phyloP scores from a whole-genome alignment of 2,113 vertebrate species.

The Entelurus aequoreus region DNA sequence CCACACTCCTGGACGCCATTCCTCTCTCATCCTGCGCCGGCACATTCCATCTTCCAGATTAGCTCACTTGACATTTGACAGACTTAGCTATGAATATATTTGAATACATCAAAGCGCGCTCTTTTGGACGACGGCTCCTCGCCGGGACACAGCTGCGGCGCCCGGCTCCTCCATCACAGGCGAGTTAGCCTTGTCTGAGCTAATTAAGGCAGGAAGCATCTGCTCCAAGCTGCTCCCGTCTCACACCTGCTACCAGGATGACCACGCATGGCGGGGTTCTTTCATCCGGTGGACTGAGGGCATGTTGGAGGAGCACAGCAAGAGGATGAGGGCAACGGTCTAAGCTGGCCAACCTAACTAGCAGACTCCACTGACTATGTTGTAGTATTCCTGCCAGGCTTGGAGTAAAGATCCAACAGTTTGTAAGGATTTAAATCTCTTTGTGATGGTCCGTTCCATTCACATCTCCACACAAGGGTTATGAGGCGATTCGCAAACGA shows the following conservation, averaged over 20 bases:
- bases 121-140: constrained; percentile 38
- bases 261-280: neutral
- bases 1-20: neutral
- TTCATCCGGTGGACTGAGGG: neutral
- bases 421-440: too few species aligned
- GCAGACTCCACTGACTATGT: too few species aligned
- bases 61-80: constrained; percentile 61
- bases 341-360: too few species aligned
- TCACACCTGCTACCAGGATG: constrained; percentile 39
- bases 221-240: constrained; percentile 33
- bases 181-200: constrained; percentile 51
- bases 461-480: too few species aligned
- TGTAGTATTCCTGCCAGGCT: too few species aligned
- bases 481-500: too few species aligned
- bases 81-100: constrained; percentile 55
- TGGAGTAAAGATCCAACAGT: too few species aligned
- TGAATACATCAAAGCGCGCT: constrained; percentile 43
- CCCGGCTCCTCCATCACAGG: constrained; percentile 52
- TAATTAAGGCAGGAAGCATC: constrained; percentile 63
- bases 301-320: neutral
- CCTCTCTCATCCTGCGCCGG: neutral
- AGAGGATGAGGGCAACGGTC: too few species aligned
- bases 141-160: constrained; percentile 61
- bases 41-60: constrained; percentile 41
- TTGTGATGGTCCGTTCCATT: too few species aligned